phyloP scores from a whole-genome alignment of 2,113 vertebrate genomes.

The Hemiprocne comata region DNA sequence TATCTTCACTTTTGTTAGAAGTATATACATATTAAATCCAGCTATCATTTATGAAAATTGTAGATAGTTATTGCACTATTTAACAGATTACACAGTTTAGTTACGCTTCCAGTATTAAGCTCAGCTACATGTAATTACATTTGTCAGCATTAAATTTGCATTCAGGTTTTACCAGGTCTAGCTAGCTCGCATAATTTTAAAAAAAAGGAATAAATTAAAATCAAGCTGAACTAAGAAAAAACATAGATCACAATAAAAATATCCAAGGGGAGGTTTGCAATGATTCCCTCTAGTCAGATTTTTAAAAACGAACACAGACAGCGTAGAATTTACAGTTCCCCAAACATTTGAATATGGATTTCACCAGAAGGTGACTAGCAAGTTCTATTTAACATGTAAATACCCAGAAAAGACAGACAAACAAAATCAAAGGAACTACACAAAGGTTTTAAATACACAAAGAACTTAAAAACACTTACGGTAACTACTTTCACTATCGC shows the following conservation, averaged over 20 bases:
- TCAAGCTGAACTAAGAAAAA: neutral
- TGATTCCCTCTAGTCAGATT: neutral
- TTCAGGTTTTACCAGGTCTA: neutral
- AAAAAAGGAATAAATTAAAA: neutral
- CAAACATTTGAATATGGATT: neutral
- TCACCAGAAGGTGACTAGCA: neutral
- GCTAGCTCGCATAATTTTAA: neutral
- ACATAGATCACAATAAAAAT: neutral
- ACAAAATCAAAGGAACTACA: constrained; percentile 12
- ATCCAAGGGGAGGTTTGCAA: neutral
- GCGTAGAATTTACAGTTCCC: neutral
- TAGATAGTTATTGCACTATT: neutral
- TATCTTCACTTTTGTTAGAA: neutral
- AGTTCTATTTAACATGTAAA: constrained; percentile 37
- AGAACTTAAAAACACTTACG: constrained; percentile 88
- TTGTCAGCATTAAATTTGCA: neutral
- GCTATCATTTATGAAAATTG: neutral
- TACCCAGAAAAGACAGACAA: constrained; percentile 12
- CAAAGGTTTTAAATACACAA: constrained; percentile 40
- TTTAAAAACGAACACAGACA: neutral
- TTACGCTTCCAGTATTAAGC: neutral
- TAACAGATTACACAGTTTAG: neutral
- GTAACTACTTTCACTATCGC: constrained; percentile 99
- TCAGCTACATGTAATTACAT: neutral
- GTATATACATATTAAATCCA: neutral